A percentile compares a stretch with the other conserved stretches of the same genome.
These are phyloP conservation scores for Hemichromis elongatus DNA, from an alignment of 2,113 vertebrate genomes.

Conservation along the genomic window DNA sequence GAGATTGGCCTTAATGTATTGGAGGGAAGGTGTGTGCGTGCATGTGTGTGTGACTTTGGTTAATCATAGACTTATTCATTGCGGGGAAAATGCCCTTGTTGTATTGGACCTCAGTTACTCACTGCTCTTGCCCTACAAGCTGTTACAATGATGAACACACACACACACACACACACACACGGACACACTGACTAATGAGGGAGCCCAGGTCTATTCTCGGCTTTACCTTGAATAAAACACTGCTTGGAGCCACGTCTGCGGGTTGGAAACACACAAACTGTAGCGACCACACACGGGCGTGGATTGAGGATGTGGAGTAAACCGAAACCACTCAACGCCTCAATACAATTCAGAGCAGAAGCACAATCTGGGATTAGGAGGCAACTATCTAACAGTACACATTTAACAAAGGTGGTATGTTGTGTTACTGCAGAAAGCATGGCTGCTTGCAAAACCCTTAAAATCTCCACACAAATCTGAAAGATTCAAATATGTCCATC, in stretches of 20 bases:
- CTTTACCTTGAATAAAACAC: conserved; percentile 72
- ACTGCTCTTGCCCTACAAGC: neutral
- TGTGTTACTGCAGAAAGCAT: neutral
- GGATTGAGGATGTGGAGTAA: neutral
- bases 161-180: neutral
- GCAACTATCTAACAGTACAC: neutral
- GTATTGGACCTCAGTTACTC: neutral
- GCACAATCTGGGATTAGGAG: neutral
- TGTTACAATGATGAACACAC: neutral
- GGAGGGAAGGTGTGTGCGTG: neutral
- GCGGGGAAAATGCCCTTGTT: neutral
- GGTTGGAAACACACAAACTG: neutral
- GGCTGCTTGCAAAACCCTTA: neutral
- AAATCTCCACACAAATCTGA: neutral
- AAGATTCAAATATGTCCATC: neutral
- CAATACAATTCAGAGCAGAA: neutral
- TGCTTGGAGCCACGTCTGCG: conserved; percentile 27
- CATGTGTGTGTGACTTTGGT: neutral
- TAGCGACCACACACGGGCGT: neutral
- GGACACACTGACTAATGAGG: neutral
- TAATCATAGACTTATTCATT: neutral
- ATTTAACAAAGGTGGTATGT: neutral
- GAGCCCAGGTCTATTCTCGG: conserved; percentile 65
- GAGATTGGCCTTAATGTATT: neutral
- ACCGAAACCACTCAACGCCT: neutral